Evolutionary conservation across 1,140 invertebrate species (phyloP), one percentile per base, ranked within the genome.

Genomic region (Drosophila navojoa): DNA sequence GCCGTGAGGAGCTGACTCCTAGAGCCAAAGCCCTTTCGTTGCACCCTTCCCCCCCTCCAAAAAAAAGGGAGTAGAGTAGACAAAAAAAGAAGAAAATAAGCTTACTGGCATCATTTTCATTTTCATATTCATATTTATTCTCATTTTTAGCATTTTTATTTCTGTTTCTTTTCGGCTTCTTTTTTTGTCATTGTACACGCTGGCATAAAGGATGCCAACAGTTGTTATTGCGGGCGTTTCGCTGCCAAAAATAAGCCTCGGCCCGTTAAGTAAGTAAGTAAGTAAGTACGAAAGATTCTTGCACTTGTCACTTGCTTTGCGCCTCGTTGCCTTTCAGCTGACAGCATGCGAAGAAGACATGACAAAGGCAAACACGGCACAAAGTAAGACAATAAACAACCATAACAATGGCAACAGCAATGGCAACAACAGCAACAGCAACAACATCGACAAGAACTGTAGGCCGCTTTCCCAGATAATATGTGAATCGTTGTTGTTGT

Each of bases 361-460:
- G 61, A 77, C 71, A 77, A 77, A 75, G 76, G 71, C 60, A 75
- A 77, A 59, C 55, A 72, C 47, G 50, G 27, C 54, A 67, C 76
- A 78, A 77, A 78, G 72, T 76, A 68, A 77, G 47, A 79, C 76
- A 82, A 82, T 76, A 71, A 79, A 79, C 66, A 62, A 67, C 55
- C 64, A 74, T 74, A 74, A 68, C 79, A 75, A 57, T 50, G 73
- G 13, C 42, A 73, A 76, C 58, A 60, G 32, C 55, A 27, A 32
- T 25, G 25, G 0, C 16, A 29, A 32, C 25, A 42, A 35, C n/a
- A n/a, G 22, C 6, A 59, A 42, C 7, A 58, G 13, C 5, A 50
- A 35, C 13, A 16, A 19, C 6, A 59, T 32, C 7, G 49, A 16
- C 5, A 58, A 55, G 7, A 55, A 52, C 38, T 38, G 38, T n/a